These are phyloP conservation scores for Anisognathus igniventris DNA, from an alignment of 2,797 vertebrate species.

Conservation along the genomic window DNA sequence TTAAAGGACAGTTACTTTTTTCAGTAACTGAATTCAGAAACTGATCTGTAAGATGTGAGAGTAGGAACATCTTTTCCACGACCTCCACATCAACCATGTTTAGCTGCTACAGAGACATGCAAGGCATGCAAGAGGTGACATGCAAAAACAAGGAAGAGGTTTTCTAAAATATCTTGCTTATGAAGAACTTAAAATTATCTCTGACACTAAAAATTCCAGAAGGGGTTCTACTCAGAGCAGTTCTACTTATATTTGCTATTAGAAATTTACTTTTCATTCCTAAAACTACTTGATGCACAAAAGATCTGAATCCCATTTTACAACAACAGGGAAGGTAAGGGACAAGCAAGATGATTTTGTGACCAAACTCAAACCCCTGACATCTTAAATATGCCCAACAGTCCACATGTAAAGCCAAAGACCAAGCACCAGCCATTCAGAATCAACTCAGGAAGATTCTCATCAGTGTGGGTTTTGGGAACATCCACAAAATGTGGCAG, in stretches of 20 bases:
- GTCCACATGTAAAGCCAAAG: background rate
- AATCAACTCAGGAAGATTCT: background rate
- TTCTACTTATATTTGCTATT: background rate
- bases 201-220: background rate
- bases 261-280: background rate
- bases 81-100: background rate
- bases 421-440: background rate
- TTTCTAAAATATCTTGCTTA: background rate
- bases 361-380: background rate
- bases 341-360: background rate
- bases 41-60: background rate
- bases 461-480: background rate
- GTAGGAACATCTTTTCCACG: background rate
- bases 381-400: background rate
- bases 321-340: background rate
- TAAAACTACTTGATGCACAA: background rate
- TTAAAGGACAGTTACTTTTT: background rate
- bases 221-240: background rate
- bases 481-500: rapidly evolving
- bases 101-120: background rate
- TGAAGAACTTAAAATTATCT: background rate
- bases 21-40: background rate
- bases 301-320: background rate
- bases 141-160: background rate
- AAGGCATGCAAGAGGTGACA: background rate